These are phyloP conservation scores for Meloidogyne floridensis DNA, from an alignment of 1,140 invertebrate species.

Conservation along the genomic window DNA sequence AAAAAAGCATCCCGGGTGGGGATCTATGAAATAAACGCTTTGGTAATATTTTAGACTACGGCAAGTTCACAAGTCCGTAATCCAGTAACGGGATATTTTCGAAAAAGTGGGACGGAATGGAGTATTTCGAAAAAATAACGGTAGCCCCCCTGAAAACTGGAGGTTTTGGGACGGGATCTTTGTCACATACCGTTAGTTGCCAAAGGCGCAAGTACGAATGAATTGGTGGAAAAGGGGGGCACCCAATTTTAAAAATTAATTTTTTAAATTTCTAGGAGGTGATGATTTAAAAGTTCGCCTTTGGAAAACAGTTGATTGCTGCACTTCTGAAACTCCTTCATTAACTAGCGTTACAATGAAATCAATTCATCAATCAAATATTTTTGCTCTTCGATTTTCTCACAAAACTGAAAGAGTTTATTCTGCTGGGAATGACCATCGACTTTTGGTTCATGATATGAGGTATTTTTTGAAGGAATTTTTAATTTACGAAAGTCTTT, in stretches of 20 bases:
- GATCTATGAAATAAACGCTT: no score
- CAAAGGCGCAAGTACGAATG: no score
- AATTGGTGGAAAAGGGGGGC: no score
- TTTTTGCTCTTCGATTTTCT: conserved; percentile 86
- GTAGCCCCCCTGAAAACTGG: no score
- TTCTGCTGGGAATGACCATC: conserved; percentile 74
- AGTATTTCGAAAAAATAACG: no score
- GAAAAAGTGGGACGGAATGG: no score
- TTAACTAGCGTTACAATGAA: conserved; percentile 75
- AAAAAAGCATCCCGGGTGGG: no score
- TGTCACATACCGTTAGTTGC: no score
- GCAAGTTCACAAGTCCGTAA: no score
- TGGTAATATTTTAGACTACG: no score
- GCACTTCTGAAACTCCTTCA: conserved; percentile 72
- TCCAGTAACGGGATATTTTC: no score
- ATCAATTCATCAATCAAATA: conserved; percentile 82
- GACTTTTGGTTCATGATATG: conserved; percentile 43
- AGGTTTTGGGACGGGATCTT: no score
- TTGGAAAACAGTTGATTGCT: conserved; percentile 81
- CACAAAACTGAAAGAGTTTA: conserved; percentile 79
- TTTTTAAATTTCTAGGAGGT: conserved; percentile 72
- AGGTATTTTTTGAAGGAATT: background rate
- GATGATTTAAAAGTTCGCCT: conserved; percentile 86
- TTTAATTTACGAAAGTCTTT: background rate
- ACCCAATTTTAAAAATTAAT: background rate